Percentiles rank a stretch among this genome's conserved stretches.
Conservation (phyloP, 2,888 invertebrate species). For the Meiosimyza decipiens region DNA sequence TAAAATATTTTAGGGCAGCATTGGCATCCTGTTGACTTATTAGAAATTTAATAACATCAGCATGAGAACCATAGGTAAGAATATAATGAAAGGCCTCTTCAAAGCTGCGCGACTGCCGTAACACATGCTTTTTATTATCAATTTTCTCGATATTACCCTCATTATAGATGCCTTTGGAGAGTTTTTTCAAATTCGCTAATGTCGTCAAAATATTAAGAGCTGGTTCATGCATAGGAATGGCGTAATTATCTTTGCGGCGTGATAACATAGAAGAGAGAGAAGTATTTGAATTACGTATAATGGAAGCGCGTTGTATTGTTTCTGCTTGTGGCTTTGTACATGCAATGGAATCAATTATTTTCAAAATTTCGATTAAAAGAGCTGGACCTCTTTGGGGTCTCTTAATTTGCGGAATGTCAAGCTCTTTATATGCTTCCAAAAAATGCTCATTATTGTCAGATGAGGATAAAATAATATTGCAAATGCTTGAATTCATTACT, state of each 20-base stretch:
- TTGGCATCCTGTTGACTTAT: slow-evolving; percentile 77
- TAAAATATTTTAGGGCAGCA: slow-evolving; percentile 77
- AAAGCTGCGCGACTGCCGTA: slow-evolving; percentile 70
- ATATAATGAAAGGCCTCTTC: slow-evolving; percentile 87
- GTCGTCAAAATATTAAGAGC: slow-evolving; percentile 73
- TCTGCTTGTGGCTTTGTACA: slow-evolving; percentile 59
- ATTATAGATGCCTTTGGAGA: slow-evolving; percentile 70
- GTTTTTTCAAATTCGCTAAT: slow-evolving; percentile 70
- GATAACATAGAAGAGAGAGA: slow-evolving; percentile 59
- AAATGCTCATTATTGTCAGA: slow-evolving; percentile 35
- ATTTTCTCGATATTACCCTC: slow-evolving; percentile 34
- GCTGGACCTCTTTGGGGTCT: slow-evolving; percentile 75
- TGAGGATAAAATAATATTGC: slow-evolving; percentile 48
- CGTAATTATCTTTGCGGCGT: slow-evolving; percentile 68
- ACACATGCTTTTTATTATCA: slow-evolving; percentile 40
- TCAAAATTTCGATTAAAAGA: slow-evolving; percentile 76
- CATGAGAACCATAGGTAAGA: slow-evolving; percentile 80
- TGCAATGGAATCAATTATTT: slow-evolving; percentile 72
- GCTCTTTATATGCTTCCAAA: slow-evolving; percentile 42
- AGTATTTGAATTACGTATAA: slow-evolving; percentile 63
- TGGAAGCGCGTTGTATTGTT: slow-evolving; percentile 58
- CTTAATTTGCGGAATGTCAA: slow-evolving; percentile 51
- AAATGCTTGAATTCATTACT: slow-evolving; percentile 52
- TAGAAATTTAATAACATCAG: slow-evolving; percentile 80
- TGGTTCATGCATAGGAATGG: slow-evolving; percentile 70